These are phyloP conservation scores for Brachylomia viminalis DNA, from an alignment of 2,888 invertebrate species.

Conservation along the genomic window DNA sequence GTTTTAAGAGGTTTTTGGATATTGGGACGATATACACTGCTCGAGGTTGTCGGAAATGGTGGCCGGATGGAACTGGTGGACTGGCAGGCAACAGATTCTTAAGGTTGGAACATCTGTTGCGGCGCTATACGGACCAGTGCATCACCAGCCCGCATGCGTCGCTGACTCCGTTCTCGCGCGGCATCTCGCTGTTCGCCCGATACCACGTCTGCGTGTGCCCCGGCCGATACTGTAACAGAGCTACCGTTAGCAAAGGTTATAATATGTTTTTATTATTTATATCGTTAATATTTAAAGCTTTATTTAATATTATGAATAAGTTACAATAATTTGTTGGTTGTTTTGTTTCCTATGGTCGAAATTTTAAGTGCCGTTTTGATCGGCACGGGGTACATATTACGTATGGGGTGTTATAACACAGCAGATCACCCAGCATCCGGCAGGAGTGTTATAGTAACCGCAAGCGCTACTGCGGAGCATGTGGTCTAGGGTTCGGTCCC, in stretches of 20 bases:
- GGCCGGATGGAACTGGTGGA: fast-evolving
- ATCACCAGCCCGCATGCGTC: slow-evolving; percentile 36
- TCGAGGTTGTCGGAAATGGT: slow-evolving; percentile 29
- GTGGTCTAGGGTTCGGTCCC: not conserved
- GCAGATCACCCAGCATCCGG: not conserved
- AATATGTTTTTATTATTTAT: slow-evolving; percentile 9
- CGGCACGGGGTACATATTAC: not conserved
- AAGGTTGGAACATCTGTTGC: slow-evolving; percentile 25
- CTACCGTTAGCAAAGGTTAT: not conserved
- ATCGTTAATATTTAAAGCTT: not conserved
- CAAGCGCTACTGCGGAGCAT: not conserved
- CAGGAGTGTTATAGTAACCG: not conserved
- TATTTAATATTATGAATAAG: not conserved
- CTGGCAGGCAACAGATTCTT: not conserved
- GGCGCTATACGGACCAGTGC: not conserved
- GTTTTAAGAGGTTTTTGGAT: slow-evolving; percentile 38
- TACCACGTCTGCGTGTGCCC: slow-evolving; percentile 41
- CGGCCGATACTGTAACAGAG: slow-evolving; percentile 27
- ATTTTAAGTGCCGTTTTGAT: not conserved
- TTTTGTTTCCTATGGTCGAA: not conserved
- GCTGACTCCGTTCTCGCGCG: slow-evolving; percentile 24
- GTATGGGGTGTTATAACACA: not conserved
- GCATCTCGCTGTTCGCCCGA: slow-evolving; percentile 33
- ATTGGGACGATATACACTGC: slow-evolving; percentile 25
- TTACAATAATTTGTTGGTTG: not conserved